Evolutionary conservation across 2,113 vertebrate species (phyloP).

Genomic region (Limnothrissa miodon): DNA sequence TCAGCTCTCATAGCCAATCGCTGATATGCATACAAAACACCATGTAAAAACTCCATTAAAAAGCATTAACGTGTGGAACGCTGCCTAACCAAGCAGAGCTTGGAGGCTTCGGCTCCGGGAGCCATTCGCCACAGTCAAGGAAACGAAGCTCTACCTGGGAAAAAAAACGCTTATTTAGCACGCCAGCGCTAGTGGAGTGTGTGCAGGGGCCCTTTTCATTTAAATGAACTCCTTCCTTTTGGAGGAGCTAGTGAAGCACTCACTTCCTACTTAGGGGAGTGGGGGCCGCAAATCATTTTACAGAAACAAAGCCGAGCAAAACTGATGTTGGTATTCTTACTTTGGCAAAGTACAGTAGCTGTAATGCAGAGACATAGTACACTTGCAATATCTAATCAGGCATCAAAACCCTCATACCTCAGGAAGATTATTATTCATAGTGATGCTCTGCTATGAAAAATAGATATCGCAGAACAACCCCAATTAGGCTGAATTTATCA

Average conservation of each 20-base stretch:
- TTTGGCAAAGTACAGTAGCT: background rate
- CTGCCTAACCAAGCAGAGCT: conserved; percentile 69
- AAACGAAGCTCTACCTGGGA: conserved; percentile 35
- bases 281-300: background rate
- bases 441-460: background rate
- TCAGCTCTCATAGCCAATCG: conserved; percentile 67
- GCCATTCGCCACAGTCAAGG: conserved; percentile 54
- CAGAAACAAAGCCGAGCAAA: conserved; percentile 1
- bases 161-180: conserved; percentile 28
- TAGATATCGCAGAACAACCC: background rate
- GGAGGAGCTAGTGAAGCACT: background rate
- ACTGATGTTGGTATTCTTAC: background rate
- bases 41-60: conserved; percentile 77
- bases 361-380: background rate
- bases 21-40: conserved; percentile 64
- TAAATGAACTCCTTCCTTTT: background rate
- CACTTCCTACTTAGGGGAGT: background rate
- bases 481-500: conserved; percentile 8
- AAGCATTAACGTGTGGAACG: conserved; percentile 66
- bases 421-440: background rate
- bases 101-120: conserved; percentile 60
- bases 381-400: background rate
- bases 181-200: background rate
- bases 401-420: background rate
- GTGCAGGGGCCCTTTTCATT: background rate